phyloP scores from a whole-genome alignment of 2,113 vertebrate species.

The Alethe castanea region DNA sequence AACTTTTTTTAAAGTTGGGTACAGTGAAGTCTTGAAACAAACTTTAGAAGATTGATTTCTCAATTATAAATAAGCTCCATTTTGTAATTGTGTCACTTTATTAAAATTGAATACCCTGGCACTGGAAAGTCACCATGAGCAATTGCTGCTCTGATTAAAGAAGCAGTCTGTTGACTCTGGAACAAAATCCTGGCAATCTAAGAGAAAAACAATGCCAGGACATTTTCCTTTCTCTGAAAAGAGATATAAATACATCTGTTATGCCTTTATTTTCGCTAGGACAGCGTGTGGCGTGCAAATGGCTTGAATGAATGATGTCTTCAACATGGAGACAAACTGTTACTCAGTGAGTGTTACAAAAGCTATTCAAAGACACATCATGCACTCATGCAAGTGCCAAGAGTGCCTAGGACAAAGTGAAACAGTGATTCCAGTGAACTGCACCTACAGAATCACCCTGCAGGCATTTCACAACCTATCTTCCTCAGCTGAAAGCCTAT shows the following conservation, averaged over 20 bases:
- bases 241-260: neutral
- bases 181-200: neutral
- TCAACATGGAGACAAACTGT: neutral
- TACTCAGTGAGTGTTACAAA: neutral
- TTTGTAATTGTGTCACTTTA: constrained; percentile 15
- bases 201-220: neutral
- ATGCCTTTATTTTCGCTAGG: neutral
- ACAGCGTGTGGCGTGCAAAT: neutral
- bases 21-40: neutral
- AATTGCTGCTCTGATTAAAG: neutral
- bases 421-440: neutral
- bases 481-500: neutral
- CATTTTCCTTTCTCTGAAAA: neutral
- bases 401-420: neutral
- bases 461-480: neutral
- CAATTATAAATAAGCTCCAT: neutral
- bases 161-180: constrained; percentile 5
- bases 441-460: neutral
- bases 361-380: neutral
- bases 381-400: neutral
- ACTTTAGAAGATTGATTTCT: neutral
- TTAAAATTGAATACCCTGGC: neutral
- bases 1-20: neutral
- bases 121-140: neutral
- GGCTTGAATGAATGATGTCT: neutral